A percentile compares a stretch with the other conserved stretches of the same genome.
phyloP scores from a whole-genome alignment of 2,113 vertebrate genomes.

The Pomatorhinus ruficollis region DNA sequence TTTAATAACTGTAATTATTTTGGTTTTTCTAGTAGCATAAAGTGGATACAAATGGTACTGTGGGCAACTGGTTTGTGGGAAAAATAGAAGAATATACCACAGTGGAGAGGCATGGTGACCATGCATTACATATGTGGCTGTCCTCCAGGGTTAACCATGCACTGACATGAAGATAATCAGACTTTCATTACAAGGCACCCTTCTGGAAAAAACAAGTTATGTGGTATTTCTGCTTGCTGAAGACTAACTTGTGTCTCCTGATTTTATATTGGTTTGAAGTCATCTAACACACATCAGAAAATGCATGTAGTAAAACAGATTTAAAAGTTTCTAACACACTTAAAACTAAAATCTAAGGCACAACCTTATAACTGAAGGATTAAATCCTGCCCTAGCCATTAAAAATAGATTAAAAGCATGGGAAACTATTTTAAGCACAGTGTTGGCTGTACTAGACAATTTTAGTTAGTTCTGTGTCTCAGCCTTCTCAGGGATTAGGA shows the following conservation, averaged over 20 bases:
- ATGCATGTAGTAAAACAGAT: constrained; percentile 36
- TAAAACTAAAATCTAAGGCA: constrained; percentile 68
- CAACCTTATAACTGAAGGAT: constrained; percentile 74
- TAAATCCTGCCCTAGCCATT: constrained; percentile 68
- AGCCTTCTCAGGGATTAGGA: constrained; percentile 78
- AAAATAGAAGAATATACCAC: neutral
- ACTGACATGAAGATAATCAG: neutral
- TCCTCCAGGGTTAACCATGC: neutral
- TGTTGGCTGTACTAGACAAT: constrained; percentile 76
- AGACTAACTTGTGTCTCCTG: constrained; percentile 25
- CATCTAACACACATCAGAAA: constrained; percentile 53
- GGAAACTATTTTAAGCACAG: constrained; percentile 73
- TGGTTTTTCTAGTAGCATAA: neutral
- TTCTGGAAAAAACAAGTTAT: constrained; percentile 58
- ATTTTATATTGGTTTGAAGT: constrained; percentile 56
- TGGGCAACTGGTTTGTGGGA: neutral
- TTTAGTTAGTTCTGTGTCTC: constrained; percentile 74
- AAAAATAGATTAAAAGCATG: constrained; percentile 75
- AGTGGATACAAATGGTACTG: neutral
- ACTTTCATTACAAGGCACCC: neutral
- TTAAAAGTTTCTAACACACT: constrained; percentile 45
- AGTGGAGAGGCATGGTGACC: neutral
- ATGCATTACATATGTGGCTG: neutral
- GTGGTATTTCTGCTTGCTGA: constrained; percentile 47
- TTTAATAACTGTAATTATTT: neutral